Evolutionary conservation across 2,113 vertebrate genomes (phyloP).

Genomic region (Rhea pennata): DNA sequence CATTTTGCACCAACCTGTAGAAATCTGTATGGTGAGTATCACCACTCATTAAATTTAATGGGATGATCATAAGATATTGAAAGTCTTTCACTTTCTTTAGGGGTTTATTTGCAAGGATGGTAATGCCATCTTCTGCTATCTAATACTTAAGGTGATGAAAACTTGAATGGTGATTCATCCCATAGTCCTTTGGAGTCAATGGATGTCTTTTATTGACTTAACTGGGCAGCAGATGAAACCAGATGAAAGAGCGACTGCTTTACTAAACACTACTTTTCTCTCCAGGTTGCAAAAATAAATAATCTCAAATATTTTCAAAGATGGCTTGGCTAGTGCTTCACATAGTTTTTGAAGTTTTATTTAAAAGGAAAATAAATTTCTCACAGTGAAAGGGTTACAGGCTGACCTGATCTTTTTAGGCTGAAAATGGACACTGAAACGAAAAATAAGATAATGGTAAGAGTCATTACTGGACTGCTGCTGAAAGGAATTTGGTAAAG

Average conservation of each 20-base stretch:
- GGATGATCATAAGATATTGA: background rate
- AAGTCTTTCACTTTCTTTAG: background rate
- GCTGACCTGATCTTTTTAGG: conserved; percentile 22
- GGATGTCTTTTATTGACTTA: background rate
- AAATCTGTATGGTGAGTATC: background rate
- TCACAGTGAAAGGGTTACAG: background rate
- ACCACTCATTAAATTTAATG: background rate
- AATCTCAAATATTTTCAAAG: background rate
- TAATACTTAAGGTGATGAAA: background rate
- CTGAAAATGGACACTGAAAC: background rate
- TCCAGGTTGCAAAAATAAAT: background rate
- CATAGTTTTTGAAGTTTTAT: background rate
- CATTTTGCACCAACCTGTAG: background rate
- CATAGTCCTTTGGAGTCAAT: background rate
- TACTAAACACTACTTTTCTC: background rate
- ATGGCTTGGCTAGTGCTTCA: background rate
- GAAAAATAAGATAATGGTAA: conserved; percentile 10
- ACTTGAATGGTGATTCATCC: background rate
- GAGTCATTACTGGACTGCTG: background rate
- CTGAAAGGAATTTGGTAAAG: conserved; percentile 37
- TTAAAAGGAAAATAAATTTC: conserved; percentile 6
- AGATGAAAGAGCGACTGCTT: background rate
- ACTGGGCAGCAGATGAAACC: background rate
- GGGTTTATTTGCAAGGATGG: background rate
- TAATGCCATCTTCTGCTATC: background rate